These are phyloP conservation scores for Atopsyche davidsoni DNA, from an alignment of 1,140 invertebrate species.

Conservation along the genomic window DNA sequence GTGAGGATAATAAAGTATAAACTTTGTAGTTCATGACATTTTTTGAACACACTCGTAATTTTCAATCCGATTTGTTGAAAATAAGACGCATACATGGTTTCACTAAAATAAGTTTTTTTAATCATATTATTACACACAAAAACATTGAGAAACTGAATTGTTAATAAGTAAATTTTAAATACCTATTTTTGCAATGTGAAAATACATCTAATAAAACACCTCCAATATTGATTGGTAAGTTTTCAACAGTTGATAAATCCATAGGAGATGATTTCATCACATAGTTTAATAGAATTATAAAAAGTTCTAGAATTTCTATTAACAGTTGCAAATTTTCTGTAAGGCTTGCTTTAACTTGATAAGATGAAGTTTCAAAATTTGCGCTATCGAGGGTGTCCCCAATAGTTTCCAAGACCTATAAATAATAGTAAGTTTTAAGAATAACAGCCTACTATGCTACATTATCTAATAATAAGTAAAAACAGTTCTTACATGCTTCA, in stretches of 20 bases:
- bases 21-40: constrained; percentile 23
- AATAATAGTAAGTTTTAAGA: background rate
- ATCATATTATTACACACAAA: background rate
- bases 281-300: constrained; percentile 12
- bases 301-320: constrained; percentile 13
- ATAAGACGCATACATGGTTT: constrained; percentile 22
- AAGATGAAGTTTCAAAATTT: constrained; percentile 1
- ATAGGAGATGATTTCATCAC: background rate
- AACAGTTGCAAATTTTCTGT: constrained; percentile 7
- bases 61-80: constrained; percentile 12
- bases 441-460: too few relatives aligned
- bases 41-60: constrained; percentile 25
- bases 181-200: constrained; percentile 26
- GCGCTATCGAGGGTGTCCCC: constrained; percentile 2
- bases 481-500: constrained; percentile 3
- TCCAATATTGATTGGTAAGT: constrained; percentile 12
- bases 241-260: background rate
- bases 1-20: constrained; percentile 15
- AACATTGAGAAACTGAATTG: background rate
- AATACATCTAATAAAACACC: constrained; percentile 17
- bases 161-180: background rate
- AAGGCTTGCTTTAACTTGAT: constrained; percentile 5
- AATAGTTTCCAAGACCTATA: constrained; percentile 4
- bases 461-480: background rate
- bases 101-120: constrained; percentile 22